phyloP scores from a whole-genome alignment of 2,888 invertebrate species.

The Trilocha varians region DNA sequence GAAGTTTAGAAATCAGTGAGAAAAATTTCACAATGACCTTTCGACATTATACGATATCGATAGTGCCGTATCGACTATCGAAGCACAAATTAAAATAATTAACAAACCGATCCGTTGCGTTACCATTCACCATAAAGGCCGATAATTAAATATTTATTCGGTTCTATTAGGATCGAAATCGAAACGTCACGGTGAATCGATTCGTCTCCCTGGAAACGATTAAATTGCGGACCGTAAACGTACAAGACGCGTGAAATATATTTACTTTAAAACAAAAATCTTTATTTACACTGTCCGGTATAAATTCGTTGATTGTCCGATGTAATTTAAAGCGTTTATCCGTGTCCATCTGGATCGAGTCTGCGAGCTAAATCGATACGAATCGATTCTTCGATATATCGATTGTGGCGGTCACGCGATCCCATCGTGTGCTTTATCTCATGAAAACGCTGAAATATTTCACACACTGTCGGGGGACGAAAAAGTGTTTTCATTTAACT shows the following conservation, averaged over 20 bases:
- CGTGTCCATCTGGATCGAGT: slow-evolving; percentile 22
- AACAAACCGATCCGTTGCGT: slow-evolving; percentile 52
- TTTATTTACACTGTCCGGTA: slow-evolving; percentile 45
- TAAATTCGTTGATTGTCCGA: slow-evolving; percentile 46
- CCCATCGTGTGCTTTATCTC: slow-evolving; percentile 11
- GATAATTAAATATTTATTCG: slow-evolving; percentile 69
- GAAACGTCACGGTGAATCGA: slow-evolving; percentile 55
- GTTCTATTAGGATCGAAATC: slow-evolving; percentile 55
- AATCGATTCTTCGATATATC: slow-evolving; percentile 54
- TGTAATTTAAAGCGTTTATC: slow-evolving; percentile 48
- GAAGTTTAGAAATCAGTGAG: slow-evolving; percentile 19
- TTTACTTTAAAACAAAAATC: slow-evolving; percentile 50
- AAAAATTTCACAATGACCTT: slow-evolving; percentile 20
- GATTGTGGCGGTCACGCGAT: slow-evolving; percentile 48
- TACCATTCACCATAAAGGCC: slow-evolving; percentile 62
- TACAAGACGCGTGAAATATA: slow-evolving; percentile 52
- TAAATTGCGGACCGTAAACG: slow-evolving; percentile 44
- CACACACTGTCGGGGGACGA: slow-evolving; percentile 24
- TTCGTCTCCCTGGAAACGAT: slow-evolving; percentile 58
- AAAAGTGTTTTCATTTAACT: not conserved
- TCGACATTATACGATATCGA: slow-evolving; percentile 15
- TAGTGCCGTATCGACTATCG: slow-evolving; percentile 14
- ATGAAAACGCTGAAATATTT: slow-evolving; percentile 25
- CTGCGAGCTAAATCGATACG: slow-evolving; percentile 43
- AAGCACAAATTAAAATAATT: slow-evolving; percentile 50